Percentiles rank a stretch among this genome's conserved stretches.
These are phyloP conservation scores for Tetrax tetrax DNA, from an alignment of 2,113 vertebrate genomes.

Conservation along the genomic window DNA sequence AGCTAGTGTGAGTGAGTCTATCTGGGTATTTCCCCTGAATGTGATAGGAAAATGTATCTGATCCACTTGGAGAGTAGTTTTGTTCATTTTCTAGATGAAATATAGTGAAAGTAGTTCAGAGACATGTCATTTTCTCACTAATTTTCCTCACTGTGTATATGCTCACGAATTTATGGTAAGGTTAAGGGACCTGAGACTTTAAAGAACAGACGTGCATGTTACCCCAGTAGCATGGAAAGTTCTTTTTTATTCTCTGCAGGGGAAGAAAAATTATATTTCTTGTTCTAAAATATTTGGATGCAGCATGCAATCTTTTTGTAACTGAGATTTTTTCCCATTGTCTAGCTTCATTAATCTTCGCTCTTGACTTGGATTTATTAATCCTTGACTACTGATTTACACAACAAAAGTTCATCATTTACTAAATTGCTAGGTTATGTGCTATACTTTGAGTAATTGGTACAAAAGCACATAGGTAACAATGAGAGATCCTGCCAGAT, in stretches of 20 bases:
- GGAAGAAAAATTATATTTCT: background rate
- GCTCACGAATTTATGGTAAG: background rate
- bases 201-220: fast-evolving
- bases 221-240: background rate
- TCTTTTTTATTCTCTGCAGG: background rate
- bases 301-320: background rate
- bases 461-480: background rate
- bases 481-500: background rate
- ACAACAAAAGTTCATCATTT: background rate
- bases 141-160: background rate
- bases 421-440: background rate
- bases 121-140: background rate
- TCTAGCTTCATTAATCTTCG: background rate
- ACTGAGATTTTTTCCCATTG: background rate
- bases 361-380: background rate
- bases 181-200: background rate
- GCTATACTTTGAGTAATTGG: background rate
- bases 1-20: background rate
- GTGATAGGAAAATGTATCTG: background rate
- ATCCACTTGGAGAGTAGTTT: background rate
- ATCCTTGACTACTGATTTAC: background rate
- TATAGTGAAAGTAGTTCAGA: background rate
- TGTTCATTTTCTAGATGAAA: background rate
- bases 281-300: background rate
- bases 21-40: background rate